Conservation (phyloP, 2,797 vertebrate genomes). For the Phalanger gymnotis region DNA sequence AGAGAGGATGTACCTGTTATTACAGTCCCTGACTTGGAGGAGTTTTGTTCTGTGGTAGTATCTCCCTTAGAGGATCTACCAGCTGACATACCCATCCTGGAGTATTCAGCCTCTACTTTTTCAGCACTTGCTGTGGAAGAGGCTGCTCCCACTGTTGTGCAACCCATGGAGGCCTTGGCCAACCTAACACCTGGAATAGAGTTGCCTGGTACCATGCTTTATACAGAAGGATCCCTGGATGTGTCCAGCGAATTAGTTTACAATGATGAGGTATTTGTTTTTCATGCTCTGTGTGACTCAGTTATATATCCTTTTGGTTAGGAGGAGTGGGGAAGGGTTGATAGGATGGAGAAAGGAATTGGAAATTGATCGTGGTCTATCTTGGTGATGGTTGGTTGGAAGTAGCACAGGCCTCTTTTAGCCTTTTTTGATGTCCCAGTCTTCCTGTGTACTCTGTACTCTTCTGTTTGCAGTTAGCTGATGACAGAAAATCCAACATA, state of each 20-base stretch:
- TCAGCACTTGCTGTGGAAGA: constrained; percentile 51
- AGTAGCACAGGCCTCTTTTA: constrained; percentile 34
- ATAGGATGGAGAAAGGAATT: constrained; percentile 47
- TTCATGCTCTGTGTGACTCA: not conserved
- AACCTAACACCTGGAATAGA: constrained; percentile 49
- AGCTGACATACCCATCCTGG: not conserved
- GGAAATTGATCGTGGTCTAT: constrained; percentile 30
- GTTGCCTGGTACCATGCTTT: constrained; percentile 2
- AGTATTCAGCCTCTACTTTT: not conserved
- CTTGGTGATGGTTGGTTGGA: constrained; percentile 54
- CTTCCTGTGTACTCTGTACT: constrained; percentile 26
- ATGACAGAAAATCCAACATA: not conserved
- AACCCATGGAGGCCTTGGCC: constrained; percentile 64
- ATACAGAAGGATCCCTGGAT: constrained; percentile 79
- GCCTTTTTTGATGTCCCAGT: constrained; percentile 1
- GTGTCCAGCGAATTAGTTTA: constrained; percentile 81
- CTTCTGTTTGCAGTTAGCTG: constrained; percentile 13
- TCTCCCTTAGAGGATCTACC: not conserved
- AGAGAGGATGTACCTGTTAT: constrained; percentile 29
- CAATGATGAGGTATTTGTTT: constrained; percentile 86
- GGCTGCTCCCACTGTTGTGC: constrained; percentile 30
- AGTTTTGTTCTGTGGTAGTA: not conserved
- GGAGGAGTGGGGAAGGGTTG: constrained; percentile 59
- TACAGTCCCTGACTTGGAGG: not conserved
- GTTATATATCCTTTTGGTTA: constrained; percentile 17